phyloP scores from a whole-genome alignment of 2,113 vertebrate species.

The Chiloscyllium plagiosum region DNA sequence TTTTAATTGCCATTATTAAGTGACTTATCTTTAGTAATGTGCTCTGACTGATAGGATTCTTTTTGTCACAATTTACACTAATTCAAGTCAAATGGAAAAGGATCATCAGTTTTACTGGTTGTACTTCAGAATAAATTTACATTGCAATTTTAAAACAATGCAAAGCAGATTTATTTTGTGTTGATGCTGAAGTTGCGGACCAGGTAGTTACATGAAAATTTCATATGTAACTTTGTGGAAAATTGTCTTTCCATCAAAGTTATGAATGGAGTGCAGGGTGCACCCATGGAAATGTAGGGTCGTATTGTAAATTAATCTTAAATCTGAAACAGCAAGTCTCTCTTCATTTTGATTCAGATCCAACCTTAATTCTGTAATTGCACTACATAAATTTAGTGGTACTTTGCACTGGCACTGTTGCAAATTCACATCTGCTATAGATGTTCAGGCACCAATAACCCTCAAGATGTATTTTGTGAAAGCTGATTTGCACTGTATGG shows the following conservation, averaged over 20 bases:
- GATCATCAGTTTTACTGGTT: not conserved
- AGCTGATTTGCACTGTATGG: not conserved
- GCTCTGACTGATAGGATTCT: not conserved
- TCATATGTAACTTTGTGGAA: not conserved
- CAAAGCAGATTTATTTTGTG: not conserved
- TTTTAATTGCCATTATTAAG: slow-evolving; percentile 3
- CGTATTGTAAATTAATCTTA: not conserved
- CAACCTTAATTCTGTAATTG: not conserved
- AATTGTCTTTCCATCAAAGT: not conserved
- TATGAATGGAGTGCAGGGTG: too few relatives aligned
- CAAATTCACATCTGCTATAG: not conserved
- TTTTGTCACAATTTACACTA: not conserved
- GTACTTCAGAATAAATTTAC: not conserved
- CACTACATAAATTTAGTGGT: not conserved
- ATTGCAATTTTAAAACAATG: not conserved
- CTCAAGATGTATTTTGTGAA: not conserved
- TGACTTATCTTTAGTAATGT: not conserved
- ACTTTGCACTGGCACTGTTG: not conserved
- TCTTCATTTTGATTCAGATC: not conserved
- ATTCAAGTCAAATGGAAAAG: not conserved
- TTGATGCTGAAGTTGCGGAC: not conserved
- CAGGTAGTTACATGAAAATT: not conserved
- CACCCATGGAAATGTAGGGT: not conserved
- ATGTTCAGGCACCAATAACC: not conserved
- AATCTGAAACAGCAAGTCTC: not conserved